Conservation (phyloP, 2,888 invertebrate species). For the Eueremaeus valkanovi region DNA sequence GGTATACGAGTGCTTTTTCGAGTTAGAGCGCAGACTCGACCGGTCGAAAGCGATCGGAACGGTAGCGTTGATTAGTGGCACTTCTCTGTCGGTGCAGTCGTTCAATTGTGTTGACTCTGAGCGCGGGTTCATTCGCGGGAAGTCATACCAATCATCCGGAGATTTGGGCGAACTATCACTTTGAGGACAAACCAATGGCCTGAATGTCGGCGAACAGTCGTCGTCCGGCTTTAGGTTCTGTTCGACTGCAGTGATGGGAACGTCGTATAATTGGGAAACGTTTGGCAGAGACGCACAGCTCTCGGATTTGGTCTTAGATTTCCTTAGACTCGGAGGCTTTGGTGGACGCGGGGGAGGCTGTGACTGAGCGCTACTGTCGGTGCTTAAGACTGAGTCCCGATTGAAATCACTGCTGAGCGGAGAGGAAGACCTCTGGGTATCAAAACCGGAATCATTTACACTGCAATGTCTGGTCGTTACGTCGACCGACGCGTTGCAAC, state of each 20-base stretch:
- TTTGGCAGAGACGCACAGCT: slow-evolving; percentile 42
- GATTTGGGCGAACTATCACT: slow-evolving; percentile 12
- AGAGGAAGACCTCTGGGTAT: slow-evolving; percentile 11
- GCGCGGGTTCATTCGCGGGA: slow-evolving; percentile 57
- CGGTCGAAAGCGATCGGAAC: slow-evolving; percentile 29
- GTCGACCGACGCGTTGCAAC: slow-evolving; percentile 4
- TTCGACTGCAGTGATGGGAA: slow-evolving; percentile 40
- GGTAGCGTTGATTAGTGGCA: slow-evolving; percentile 9
- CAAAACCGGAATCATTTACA: background rate
- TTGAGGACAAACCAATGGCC: background rate
- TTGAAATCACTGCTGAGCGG: background rate
- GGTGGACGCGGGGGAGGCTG: slow-evolving; percentile 67
- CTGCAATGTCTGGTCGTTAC: background rate
- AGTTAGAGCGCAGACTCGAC: background rate
- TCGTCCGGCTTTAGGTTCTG: background rate
- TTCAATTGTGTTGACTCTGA: background rate
- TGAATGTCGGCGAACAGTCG: background rate
- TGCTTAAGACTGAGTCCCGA: background rate
- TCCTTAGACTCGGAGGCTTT: slow-evolving; percentile 63
- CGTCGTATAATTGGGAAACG: slow-evolving; percentile 34
- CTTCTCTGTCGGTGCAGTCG: background rate
- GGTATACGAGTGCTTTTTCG: slow-evolving; percentile 58
- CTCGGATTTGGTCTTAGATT: slow-evolving; percentile 49
- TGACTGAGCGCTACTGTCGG: background rate
- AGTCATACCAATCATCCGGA: slow-evolving; percentile 63